Conservation (phyloP, 2,113 vertebrate genomes). For the Ageneiosus marmoratus region DNA sequence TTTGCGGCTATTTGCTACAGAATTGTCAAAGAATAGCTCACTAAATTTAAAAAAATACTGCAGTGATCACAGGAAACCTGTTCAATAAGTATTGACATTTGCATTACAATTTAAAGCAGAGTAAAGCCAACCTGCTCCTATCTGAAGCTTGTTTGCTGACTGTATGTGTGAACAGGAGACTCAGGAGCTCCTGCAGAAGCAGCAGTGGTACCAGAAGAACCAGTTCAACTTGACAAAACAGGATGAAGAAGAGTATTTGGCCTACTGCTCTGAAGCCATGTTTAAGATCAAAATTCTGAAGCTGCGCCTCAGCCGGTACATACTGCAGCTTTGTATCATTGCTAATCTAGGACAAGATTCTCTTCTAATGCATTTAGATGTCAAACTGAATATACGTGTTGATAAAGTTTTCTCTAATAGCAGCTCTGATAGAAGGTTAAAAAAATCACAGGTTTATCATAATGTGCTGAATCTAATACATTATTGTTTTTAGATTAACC, state of each 20-base stretch:
- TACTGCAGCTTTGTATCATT: background rate
- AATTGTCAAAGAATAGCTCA: no score
- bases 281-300: constrained; percentile 70
- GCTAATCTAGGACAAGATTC: background rate
- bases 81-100: no score
- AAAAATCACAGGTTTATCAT: background rate
- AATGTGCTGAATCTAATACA: background rate
- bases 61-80: no score
- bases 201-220: constrained; percentile 77
- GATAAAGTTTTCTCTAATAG: background rate
- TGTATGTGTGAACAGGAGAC: constrained; percentile 64
- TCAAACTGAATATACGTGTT: no score
- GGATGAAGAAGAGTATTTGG: constrained; percentile 68
- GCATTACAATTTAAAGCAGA: background rate
- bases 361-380: background rate
- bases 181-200: constrained; percentile 73
- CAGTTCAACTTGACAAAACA: constrained; percentile 60
- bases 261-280: constrained; percentile 69
- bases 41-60: no score
- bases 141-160: background rate
- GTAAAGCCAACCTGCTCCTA: background rate
- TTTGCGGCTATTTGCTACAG: no score
- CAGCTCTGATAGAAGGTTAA: background rate
- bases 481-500: background rate
- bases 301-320: constrained; percentile 71